Evolutionary conservation across 2,888 invertebrate genomes (phyloP).

Genomic region (Ophion ellenae): DNA sequence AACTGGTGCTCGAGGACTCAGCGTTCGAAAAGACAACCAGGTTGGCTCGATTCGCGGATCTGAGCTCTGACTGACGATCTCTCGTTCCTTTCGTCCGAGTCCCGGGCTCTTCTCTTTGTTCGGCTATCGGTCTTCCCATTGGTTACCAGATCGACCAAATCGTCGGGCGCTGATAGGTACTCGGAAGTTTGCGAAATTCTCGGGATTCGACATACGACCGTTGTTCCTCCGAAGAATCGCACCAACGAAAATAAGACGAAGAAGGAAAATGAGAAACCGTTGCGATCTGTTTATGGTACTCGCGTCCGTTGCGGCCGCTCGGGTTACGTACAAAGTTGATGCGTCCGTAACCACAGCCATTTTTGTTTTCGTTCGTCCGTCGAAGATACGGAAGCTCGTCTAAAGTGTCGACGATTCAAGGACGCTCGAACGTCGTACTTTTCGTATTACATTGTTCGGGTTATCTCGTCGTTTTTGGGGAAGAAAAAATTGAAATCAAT

Average conservation of each 20-base stretch:
- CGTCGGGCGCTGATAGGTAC: not conserved
- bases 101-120: constrained; percentile 31
- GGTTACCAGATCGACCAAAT: constrained; percentile 27
- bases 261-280: not conserved
- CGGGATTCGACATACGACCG: constrained; percentile 1
- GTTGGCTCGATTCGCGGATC: constrained; percentile 22
- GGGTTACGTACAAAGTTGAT: not conserved
- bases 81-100: constrained; percentile 5
- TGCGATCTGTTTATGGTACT: not conserved
- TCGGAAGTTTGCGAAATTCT: not conserved
- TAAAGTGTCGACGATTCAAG: no score
- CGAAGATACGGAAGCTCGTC: no score
- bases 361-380: no score
- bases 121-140: not conserved
- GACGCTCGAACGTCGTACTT: no score
- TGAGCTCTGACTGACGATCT: not conserved
- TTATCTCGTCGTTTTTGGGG: no score
- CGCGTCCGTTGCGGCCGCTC: not conserved
- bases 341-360: no score
- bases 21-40: not conserved
- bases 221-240: not conserved
- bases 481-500: no score
- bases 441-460: no score
- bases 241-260: not conserved
- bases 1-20: not conserved